Conservation (phyloP, 2,113 vertebrate genomes). For the Pachypanchax playfairii region DNA sequence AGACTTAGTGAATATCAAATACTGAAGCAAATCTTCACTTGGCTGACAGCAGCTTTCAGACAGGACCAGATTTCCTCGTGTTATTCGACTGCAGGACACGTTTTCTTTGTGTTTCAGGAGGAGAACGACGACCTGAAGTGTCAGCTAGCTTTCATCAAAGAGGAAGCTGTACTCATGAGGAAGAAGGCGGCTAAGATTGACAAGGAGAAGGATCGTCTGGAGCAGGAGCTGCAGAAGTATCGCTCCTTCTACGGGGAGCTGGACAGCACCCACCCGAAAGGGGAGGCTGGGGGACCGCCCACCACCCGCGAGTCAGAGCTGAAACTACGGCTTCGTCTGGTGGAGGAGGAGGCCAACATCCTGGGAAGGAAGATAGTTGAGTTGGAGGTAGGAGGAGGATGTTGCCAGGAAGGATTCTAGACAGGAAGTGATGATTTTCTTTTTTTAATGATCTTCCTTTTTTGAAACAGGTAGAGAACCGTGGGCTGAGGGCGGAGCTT, state of each 20-base stretch:
- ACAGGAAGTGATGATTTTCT: background rate
- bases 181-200: conserved; percentile 97
- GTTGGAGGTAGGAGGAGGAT: conserved; percentile 79
- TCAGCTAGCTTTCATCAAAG: conserved; percentile 94
- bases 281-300: conserved; percentile 93
- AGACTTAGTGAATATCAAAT: conserved; percentile 18
- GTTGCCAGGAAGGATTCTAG: background rate
- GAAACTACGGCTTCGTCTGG: conserved; percentile 90
- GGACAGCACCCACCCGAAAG: conserved; percentile 93
- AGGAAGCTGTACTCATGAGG: conserved; percentile 94
- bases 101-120: conserved; percentile 78
- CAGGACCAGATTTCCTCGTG: background rate
- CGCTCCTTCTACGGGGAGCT: conserved; percentile 95
- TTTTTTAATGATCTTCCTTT: background rate
- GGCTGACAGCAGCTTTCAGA: conserved; percentile 20
- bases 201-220: conserved; percentile 94
- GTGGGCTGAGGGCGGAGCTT: conserved; percentile 92
- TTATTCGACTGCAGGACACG: background rate
- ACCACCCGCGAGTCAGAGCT: conserved; percentile 95
- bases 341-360: conserved; percentile 98
- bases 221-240: conserved; percentile 95
- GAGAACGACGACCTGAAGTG: conserved; percentile 96
- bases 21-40: background rate
- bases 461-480: conserved; percentile 84
- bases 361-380: conserved; percentile 97